Conservation (phyloP, 2,113 vertebrate species). For the Gambusia affinis region DNA sequence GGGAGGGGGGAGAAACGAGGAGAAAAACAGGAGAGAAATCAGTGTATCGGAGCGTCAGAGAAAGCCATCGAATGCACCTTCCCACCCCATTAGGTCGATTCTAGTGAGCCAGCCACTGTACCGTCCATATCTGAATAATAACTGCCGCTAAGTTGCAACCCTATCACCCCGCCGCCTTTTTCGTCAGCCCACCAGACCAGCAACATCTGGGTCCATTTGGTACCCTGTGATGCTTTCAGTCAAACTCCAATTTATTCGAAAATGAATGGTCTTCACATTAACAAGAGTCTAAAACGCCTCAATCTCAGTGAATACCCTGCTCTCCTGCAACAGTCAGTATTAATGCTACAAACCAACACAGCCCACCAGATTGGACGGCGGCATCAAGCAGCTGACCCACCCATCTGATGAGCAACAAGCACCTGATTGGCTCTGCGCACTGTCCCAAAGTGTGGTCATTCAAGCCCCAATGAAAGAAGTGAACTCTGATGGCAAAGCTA, state of each 20-base stretch:
- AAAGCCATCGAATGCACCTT: constrained; percentile 76
- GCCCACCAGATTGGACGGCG: constrained; percentile 16
- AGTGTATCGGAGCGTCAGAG: constrained; percentile 74
- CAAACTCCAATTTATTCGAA: constrained; percentile 75
- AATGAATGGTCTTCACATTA: constrained; percentile 74
- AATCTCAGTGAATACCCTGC: constrained; percentile 47
- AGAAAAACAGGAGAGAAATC: constrained; percentile 68
- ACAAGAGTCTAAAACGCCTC: constrained; percentile 47
- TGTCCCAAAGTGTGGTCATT: constrained; percentile 64
- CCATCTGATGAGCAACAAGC: constrained; percentile 37
- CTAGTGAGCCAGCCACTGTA: constrained; percentile 56
- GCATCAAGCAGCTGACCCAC: constrained; percentile 38
- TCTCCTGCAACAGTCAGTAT: constrained; percentile 46
- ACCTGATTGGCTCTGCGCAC: constrained; percentile 50
- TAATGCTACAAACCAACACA: constrained; percentile 22
- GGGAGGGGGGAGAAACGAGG: constrained; percentile 32
- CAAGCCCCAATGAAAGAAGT: constrained; percentile 65
- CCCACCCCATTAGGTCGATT: constrained; percentile 81
- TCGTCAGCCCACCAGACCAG: constrained; percentile 67
- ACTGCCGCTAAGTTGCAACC: constrained; percentile 63
- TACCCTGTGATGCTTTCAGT: constrained; percentile 71
- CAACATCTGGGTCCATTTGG: constrained; percentile 71
- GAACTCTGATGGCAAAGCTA: constrained; percentile 76
- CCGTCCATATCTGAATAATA: constrained; percentile 77
- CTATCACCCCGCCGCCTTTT: constrained; percentile 56